Evolutionary conservation across 2,888 invertebrate genomes (phyloP), one percentile per base, ranked within the genome.

Genomic region (Drosophila silvestris): DNA sequence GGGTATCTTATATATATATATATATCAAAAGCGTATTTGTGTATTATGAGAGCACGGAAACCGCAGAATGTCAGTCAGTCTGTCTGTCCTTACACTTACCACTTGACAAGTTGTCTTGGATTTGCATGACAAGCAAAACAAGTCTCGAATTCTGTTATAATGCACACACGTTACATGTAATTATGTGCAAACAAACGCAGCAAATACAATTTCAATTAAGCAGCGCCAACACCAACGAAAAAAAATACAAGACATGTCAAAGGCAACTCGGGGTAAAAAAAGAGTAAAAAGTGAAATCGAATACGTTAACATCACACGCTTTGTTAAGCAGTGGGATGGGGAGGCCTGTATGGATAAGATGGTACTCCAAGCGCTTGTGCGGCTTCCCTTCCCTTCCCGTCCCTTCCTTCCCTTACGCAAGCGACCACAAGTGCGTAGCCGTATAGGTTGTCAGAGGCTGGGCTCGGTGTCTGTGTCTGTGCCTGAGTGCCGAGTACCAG

Each of bases 161-260:
- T 70, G 59, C 65, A 71, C 63, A 73, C 75, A 73, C 32, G 10
- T 58, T 58, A 61, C 70, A 77, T 70, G 78, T 82, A 84, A 85
- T 87, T 90, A 87, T 88, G 85, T 75, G 71, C 83, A 90, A 87
- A 90, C 83, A 86, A 87, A 85, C 72, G 76, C 81, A 65, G 74
- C 74, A 89, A 86, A 86, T 86, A 83, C 74, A 87, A 86, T 86
- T 90, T 79, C 85, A 86, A 86, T 90, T 86, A 86, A 84, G 77
- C 61, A 77, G 69, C 52, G 19, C 39, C 57, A 74, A 61, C 52
- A 52, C 44, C 52, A 28, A 28, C 7, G 4, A 39, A 16, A 35
- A 39, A 53, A 22, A n/a, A 68, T 16, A 41, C 59, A 58, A 35
- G 26, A 65, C 52, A 52, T 61, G 67, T 44, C 65, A 59, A 58